These are phyloP conservation scores for Apamea monoglypha DNA, from an alignment of 2,888 invertebrate genomes.

Conservation along the genomic window DNA sequence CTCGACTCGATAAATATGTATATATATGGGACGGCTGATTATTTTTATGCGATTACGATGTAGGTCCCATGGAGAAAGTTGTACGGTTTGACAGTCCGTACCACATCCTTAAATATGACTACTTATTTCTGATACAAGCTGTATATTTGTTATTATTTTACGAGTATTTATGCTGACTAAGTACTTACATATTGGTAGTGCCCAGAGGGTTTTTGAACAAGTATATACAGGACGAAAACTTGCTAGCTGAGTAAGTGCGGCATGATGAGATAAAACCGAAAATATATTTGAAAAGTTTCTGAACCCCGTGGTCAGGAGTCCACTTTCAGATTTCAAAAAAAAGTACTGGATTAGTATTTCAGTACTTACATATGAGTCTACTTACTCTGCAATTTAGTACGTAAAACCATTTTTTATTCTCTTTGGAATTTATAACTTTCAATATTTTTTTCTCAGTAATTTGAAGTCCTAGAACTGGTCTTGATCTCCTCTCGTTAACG, in stretches of 20 bases:
- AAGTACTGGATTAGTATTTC: too few relatives aligned
- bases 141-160: neutral
- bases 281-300: too few relatives aligned
- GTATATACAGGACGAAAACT: too few relatives aligned
- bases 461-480: slow-evolving; percentile 37
- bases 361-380: neutral
- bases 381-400: neutral
- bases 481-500: slow-evolving; percentile 26
- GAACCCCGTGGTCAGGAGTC: too few relatives aligned
- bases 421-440: neutral
- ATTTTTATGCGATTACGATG: neutral
- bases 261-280: too few relatives aligned
- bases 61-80: neutral
- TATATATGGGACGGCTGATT: neutral
- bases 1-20: neutral
- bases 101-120: neutral
- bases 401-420: slow-evolving; percentile 8
- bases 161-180: neutral
- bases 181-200: too few relatives aligned
- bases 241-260: too few relatives aligned
- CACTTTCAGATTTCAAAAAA: too few relatives aligned
- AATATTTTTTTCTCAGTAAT: slow-evolving; percentile 22
- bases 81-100: neutral
- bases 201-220: too few relatives aligned
- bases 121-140: neutral